Evolutionary conservation across 1,140 invertebrate genomes (phyloP).

Genomic region (Metopolophium dirhodum): DNA sequence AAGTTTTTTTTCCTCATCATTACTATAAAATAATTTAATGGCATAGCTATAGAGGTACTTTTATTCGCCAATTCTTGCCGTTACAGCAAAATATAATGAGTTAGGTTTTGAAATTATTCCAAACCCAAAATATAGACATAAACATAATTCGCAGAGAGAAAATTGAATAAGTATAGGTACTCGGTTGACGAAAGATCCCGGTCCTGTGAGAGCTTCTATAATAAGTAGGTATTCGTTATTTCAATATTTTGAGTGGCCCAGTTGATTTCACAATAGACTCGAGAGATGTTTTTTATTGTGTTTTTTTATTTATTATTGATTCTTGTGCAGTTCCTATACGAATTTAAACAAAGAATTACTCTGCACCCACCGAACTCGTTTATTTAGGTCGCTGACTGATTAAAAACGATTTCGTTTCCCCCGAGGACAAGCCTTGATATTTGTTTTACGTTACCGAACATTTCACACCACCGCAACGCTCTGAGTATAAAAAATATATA

Average conservation of each 20-base stretch:
- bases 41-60: background rate
- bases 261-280: background rate
- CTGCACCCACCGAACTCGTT: background rate
- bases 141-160: background rate
- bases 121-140: background rate
- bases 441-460: background rate
- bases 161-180: background rate
- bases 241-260: background rate
- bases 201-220: background rate
- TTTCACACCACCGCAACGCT: background rate
- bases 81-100: background rate
- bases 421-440: background rate
- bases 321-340: background rate
- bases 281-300: background rate
- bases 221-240: background rate
- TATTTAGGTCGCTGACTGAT: background rate
- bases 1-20: background rate
- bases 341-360: background rate
- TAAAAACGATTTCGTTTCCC: background rate
- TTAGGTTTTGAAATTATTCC: background rate
- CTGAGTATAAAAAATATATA: background rate
- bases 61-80: background rate
- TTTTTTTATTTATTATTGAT: slow-evolving; percentile 6
- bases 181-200: background rate
- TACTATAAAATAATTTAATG: background rate